phyloP scores from a whole-genome alignment of 2,888 invertebrate genomes.

The Polylopha cassiicola region DNA sequence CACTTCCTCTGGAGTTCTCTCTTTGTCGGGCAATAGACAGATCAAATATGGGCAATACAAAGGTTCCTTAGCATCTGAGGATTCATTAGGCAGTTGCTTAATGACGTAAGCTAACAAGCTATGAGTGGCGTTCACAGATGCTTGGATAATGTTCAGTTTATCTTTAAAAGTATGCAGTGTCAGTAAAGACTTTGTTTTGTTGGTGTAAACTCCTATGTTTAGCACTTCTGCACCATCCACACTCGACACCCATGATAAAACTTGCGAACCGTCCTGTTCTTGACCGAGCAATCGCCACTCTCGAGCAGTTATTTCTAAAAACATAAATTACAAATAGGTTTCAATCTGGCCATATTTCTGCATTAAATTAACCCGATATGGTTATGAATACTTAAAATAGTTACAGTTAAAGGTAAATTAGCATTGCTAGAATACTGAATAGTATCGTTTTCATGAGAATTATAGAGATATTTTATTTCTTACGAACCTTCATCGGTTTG shows the following conservation, averaged over 20 bases:
- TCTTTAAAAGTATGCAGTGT: conserved; percentile 80
- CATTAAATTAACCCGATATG: too few relatives aligned
- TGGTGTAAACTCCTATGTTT: conserved; percentile 79
- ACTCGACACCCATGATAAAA: conserved; percentile 81
- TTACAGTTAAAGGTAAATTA: too few relatives aligned
- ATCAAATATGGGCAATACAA: conserved; percentile 81
- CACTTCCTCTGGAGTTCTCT: conserved; percentile 48
- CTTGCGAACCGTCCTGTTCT: conserved; percentile 85
- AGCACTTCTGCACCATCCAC: conserved; percentile 45
- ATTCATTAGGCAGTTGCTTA: conserved; percentile 68
- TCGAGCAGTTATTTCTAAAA: conserved; percentile 78
- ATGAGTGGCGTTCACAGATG: conserved; percentile 83
- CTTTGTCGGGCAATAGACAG: conserved; percentile 70
- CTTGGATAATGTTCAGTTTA: conserved; percentile 85
- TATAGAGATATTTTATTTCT: too few relatives aligned
- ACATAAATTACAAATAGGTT: not conserved
- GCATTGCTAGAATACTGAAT: too few relatives aligned
- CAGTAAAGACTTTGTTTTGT: conserved; percentile 76
- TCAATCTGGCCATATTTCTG: not conserved
- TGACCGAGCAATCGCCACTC: conserved; percentile 90
- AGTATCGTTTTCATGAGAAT: too few relatives aligned
- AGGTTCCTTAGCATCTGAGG: conserved; percentile 47
- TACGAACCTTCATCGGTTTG: conserved; percentile 68
- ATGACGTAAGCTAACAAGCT: conserved; percentile 82
- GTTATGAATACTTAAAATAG: too few relatives aligned